Base-by-base conservation (phyloP, 35 echinoderm and acorn worm species). In the Hemicentrotus pulcherrimus region DNA sequence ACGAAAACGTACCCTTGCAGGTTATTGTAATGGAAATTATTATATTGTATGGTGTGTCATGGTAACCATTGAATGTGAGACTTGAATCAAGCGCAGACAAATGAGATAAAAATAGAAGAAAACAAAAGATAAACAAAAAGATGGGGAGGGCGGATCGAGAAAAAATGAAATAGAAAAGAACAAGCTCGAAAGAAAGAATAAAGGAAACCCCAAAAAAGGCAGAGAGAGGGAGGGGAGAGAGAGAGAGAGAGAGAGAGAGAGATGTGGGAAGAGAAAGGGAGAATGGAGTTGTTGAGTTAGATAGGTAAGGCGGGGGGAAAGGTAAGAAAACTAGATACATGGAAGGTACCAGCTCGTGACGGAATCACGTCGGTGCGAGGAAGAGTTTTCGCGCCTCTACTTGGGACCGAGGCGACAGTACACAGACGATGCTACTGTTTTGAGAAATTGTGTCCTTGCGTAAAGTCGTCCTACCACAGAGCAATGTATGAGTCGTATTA, bases 341-440 rank as follows among this genome's bases (percentile, higher is more conserved):
- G 22, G 65, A 47, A 89, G 88, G 88, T 47, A 90, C 31, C 33
- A 90, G 46, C 33, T 90, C 88, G 88, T 90, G 88, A 90, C 88
- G 88, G 88, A 90, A 90, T 90, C 88, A 90, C 88, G 88, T 90
- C 88, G 32, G 31, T 18, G 13, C 32, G 31, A 19, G 24, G 65
- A 78, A 78, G 65, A 78, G 65, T 78, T 41, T 90, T 90, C 88
- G 88, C 88, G 88, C 88, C 88, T 45, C 32, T 9, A 14, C 88
- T 15, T 7, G 12, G 88, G 88, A 47, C 30, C 32, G 12, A 90
- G 88, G 88, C 32, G 88, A 90, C 88, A 90, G 31, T 45, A 90
- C 24, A 47, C 88, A 90, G 88, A 12, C 88, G 88, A 90, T 45
- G 12, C 46, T 47, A 19, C 33, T 47, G 88, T 47, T 19, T 35